Conservation (phyloP, 2,888 invertebrate species). For the Lepidocyrtoides sp. region DNA sequence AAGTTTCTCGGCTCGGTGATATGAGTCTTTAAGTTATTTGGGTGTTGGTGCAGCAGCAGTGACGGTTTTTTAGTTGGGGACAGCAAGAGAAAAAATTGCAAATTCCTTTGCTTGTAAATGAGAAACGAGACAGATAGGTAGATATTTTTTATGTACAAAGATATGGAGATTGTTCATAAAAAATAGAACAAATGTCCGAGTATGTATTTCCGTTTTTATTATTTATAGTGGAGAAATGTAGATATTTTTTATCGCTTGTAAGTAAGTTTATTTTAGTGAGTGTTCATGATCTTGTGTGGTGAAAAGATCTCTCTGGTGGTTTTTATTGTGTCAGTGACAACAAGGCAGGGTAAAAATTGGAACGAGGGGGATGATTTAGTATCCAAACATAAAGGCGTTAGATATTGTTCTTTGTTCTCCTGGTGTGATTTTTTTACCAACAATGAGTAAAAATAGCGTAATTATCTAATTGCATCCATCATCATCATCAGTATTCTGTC, state of each 20-base stretch:
- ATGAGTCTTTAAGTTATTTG: not conserved
- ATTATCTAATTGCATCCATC: too few relatives aligned
- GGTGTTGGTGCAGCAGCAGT: not conserved
- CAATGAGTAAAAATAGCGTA: too few relatives aligned
- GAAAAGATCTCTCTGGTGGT: too few relatives aligned
- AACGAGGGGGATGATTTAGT: too few relatives aligned
- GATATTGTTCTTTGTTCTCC: too few relatives aligned
- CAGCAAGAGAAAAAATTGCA: not conserved
- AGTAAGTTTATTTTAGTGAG: not conserved
- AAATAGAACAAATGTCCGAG: not conserved
- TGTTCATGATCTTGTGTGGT: not conserved
- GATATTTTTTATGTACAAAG: not conserved
- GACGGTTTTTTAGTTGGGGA: not conserved
- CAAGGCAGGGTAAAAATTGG: too few relatives aligned
- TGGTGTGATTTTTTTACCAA: too few relatives aligned
- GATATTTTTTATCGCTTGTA: constrained; percentile 14
- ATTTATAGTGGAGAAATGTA: not conserved
- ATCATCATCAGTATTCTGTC: too few relatives aligned
- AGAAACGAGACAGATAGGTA: not conserved
- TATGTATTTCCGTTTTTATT: not conserved
- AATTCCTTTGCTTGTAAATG: not conserved
- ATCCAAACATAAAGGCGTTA: too few relatives aligned
- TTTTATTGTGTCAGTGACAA: too few relatives aligned
- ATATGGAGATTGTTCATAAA: not conserved
- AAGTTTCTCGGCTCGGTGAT: not conserved